These are phyloP conservation scores for Bugula neritina DNA, from an alignment of 2,888 invertebrate species.

Conservation along the genomic window DNA sequence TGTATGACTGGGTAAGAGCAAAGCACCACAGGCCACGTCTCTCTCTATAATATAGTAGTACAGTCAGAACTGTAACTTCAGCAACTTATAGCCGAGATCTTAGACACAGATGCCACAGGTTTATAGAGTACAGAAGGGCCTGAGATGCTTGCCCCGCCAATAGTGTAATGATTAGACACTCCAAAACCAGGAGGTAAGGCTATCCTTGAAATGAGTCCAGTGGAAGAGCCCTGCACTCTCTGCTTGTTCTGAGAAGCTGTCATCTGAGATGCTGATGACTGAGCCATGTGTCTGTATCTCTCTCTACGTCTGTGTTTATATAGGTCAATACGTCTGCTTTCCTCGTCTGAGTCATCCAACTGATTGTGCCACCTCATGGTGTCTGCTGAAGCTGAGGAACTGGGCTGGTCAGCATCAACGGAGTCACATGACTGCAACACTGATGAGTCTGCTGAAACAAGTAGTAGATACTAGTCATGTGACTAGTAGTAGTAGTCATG, in stretches of 20 bases:
- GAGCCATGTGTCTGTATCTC: not conserved
- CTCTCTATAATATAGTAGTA: too few relatives aligned
- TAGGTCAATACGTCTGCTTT: not conserved
- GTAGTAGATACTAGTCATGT: too few relatives aligned
- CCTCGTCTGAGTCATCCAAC: conserved; percentile 14
- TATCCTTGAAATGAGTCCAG: not conserved
- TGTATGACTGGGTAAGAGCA: too few relatives aligned
- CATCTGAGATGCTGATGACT: not conserved
- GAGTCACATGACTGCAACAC: too few relatives aligned
- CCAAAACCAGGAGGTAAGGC: not conserved
- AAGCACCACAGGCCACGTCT: too few relatives aligned
- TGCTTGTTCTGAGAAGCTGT: not conserved
- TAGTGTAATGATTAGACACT: not conserved
- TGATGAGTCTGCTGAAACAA: too few relatives aligned
- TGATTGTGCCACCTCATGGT: not conserved
- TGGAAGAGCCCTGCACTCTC: too few relatives aligned
- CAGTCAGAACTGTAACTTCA: too few relatives aligned
- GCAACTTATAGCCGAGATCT: not conserved
- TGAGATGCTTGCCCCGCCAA: not conserved
- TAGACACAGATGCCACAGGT: not conserved
- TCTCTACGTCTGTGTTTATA: not conserved
- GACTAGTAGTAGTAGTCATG: too few relatives aligned
- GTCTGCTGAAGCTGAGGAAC: not conserved
- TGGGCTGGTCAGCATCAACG: too few relatives aligned
- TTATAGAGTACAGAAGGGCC: not conserved